Evolutionary conservation across 2,113 vertebrate genomes (phyloP).

Genomic region (Mormoops blainvillei): DNA sequence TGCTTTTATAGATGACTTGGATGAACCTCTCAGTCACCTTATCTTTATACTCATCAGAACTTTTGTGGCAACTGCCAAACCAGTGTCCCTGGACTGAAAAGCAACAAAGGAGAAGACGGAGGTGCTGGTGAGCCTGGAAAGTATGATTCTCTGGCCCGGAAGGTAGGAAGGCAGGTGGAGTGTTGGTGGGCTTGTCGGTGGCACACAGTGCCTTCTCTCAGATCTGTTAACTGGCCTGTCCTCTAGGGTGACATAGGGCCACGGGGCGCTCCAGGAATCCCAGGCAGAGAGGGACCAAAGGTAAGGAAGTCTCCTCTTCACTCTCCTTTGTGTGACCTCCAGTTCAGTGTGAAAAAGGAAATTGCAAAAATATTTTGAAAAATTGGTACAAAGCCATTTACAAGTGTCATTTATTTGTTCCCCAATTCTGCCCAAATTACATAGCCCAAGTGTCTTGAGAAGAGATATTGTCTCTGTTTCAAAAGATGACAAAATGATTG

Average conservation of each 20-base stretch:
- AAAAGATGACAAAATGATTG: constrained; percentile 50
- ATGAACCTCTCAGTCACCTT: not conserved
- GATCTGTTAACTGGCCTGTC: not conserved
- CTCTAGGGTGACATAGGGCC: constrained; percentile 89
- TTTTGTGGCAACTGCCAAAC: constrained; percentile 86
- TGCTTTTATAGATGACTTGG: not conserved
- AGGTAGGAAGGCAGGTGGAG: constrained; percentile 69
- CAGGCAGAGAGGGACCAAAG: constrained; percentile 96
- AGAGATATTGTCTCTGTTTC: not conserved
- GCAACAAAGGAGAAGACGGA: constrained; percentile 85
- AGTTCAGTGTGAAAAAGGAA: not conserved
- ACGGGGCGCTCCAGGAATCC: constrained; percentile 91
- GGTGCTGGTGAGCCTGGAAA: constrained; percentile 75
- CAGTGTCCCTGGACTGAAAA: constrained; percentile 81
- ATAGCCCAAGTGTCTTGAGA: not conserved
- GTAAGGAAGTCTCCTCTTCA: constrained; percentile 75
- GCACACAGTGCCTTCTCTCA: not conserved
- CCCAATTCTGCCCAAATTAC: not conserved
- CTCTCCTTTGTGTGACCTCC: not conserved
- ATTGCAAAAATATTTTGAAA: not conserved
- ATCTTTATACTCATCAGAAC: constrained; percentile 78
- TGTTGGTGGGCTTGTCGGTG: accelerated
- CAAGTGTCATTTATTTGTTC: not conserved
- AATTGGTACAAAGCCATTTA: not conserved
- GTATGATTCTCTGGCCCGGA: constrained; percentile 72